These are phyloP conservation scores for Cydia splendana DNA, from an alignment of 1,140 invertebrate genomes.

Conservation along the genomic window DNA sequence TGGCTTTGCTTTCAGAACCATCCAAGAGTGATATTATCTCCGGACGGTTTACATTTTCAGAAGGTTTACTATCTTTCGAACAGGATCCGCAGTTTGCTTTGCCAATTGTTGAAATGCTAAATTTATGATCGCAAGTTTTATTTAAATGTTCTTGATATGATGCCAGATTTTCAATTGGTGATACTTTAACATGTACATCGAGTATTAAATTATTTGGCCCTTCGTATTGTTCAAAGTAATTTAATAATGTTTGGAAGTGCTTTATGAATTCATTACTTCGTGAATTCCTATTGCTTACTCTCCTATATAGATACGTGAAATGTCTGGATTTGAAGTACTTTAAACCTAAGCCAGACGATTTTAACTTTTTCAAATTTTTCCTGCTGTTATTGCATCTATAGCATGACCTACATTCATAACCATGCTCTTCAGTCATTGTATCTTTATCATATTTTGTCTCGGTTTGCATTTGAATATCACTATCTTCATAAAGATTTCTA, in stretches of 20 bases:
- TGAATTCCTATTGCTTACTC: slow-evolving; percentile 35
- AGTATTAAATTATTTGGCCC: slow-evolving; percentile 53
- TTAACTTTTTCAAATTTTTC: slow-evolving; percentile 12
- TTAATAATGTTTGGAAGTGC: slow-evolving; percentile 52
- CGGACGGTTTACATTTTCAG: slow-evolving; percentile 32
- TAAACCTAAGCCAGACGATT: neutral
- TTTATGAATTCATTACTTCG: slow-evolving; percentile 44
- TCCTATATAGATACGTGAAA: slow-evolving; percentile 46
- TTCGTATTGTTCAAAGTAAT: slow-evolving; percentile 50
- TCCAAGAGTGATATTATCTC: slow-evolving; percentile 62
- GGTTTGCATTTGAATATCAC: neutral
- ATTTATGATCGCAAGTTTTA: slow-evolving; percentile 25
- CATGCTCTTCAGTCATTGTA: slow-evolving; percentile 22
- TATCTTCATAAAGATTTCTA: neutral
- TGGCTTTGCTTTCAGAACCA: slow-evolving; percentile 50
- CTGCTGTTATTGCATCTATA: neutral
- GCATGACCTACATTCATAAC: neutral
- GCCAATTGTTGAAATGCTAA: neutral
- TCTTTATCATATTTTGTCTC: slow-evolving; percentile 36
- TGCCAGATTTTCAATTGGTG: slow-evolving; percentile 35
- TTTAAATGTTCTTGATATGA: slow-evolving; percentile 34
- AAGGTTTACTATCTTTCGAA: slow-evolving; percentile 31
- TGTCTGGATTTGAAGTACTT: slow-evolving; percentile 44
- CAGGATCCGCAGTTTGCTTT: neutral
- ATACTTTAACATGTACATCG: slow-evolving; percentile 55